A percentile compares a stretch with the other conserved stretches of the same genome.
Evolutionary conservation across 2,888 invertebrate genomes (phyloP).

Genomic region (Hyposoter didymator): DNA sequence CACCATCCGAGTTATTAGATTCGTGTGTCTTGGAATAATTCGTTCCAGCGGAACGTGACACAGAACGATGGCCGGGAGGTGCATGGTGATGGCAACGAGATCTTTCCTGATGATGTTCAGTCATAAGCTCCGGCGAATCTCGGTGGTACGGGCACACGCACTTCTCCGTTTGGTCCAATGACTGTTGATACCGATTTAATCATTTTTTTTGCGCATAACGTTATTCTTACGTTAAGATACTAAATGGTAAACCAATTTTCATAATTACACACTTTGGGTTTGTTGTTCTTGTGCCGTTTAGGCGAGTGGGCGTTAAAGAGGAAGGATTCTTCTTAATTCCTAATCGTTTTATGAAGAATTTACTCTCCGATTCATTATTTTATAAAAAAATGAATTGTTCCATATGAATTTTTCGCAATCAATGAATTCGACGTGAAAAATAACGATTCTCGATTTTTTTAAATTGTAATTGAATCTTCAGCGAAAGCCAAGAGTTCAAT

Average conservation of each 20-base stretch:
- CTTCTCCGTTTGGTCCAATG: neutral
- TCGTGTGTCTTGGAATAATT: slow-evolving; percentile 77
- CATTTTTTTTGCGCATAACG: slow-evolving; percentile 2
- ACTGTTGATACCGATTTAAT: slow-evolving; percentile 10
- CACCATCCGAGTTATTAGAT: slow-evolving; percentile 76
- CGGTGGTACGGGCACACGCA: neutral
- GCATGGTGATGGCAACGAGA: slow-evolving; percentile 31
- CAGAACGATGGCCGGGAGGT: slow-evolving; percentile 52
- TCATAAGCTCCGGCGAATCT: neutral
- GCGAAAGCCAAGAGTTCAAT: neutral
- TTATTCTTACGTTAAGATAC: neutral
- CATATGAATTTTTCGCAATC: neutral
- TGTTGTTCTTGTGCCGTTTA: neutral
- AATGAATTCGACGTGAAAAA: neutral
- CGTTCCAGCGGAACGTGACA: slow-evolving; percentile 68
- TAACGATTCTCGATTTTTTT: neutral
- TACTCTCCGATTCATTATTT: neutral
- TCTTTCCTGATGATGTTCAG: slow-evolving; percentile 47
- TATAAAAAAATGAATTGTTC: neutral
- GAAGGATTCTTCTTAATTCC: no score
- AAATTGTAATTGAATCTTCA: neutral
- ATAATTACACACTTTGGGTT: neutral
- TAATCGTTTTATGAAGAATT: neutral
- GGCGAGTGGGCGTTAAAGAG: neutral
- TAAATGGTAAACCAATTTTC: neutral